Conservation (phyloP, 2,888 invertebrate species). For the Palloptera scutellata region DNA sequence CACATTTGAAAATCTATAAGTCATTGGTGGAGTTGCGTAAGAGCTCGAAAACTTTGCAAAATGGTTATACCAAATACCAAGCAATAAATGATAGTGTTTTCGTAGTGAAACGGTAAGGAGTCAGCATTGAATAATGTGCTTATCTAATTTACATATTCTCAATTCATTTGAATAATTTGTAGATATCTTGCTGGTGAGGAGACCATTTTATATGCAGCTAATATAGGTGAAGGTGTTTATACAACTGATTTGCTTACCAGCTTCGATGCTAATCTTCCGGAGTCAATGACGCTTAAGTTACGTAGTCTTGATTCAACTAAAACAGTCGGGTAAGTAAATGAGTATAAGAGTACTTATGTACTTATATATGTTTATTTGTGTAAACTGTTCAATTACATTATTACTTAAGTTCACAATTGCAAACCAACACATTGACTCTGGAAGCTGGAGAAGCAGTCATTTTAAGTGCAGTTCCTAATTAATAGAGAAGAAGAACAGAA, state of each 20-base stretch:
- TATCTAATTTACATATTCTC: no score
- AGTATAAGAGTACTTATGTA: neutral
- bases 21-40: conserved; percentile 64
- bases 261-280: conserved; percentile 38
- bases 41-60: conserved; percentile 48
- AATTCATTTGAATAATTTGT: neutral
- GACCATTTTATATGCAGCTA: conserved; percentile 49
- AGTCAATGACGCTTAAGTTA: conserved; percentile 34
- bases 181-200: conserved; percentile 43
- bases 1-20: conserved; percentile 71
- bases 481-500: no score
- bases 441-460: conserved; percentile 38
- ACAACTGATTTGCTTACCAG: conserved; percentile 41
- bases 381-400: neutral
- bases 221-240: conserved; percentile 42
- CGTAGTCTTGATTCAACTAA: conserved; percentile 36
- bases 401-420: conserved; percentile 4
- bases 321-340: conserved; percentile 21
- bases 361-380: no score
- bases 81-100: conserved; percentile 51
- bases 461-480: conserved; percentile 20
- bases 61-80: conserved; percentile 51
- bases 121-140: no score
- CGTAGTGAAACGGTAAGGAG: conserved; percentile 52
- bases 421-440: conserved; percentile 20